Evolutionary conservation across 2,888 invertebrate genomes (phyloP).

Genomic region (Melieria omissa): DNA sequence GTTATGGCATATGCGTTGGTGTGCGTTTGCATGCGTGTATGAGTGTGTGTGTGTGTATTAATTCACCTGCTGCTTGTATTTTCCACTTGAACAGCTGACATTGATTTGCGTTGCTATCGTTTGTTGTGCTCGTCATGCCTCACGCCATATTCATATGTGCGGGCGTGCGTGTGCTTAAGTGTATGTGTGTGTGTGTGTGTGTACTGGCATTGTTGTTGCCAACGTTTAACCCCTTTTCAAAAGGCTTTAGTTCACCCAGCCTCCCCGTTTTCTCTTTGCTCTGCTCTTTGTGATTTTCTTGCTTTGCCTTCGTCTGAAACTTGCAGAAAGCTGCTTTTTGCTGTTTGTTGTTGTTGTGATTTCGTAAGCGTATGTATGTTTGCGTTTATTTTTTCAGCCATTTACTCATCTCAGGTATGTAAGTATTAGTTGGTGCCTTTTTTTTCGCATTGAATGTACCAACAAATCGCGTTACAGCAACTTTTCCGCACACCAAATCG

Average conservation of each 20-base stretch:
- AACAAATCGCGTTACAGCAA: too few species aligned
- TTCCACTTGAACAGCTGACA: background rate
- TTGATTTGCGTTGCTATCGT: background rate
- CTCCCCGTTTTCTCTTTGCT: background rate
- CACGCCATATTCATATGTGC: background rate
- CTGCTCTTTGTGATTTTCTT: background rate
- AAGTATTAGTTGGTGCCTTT: too few species aligned
- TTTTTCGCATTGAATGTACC: too few species aligned
- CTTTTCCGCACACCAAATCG: too few species aligned
- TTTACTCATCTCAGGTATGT: too few species aligned
- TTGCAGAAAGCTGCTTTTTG: background rate
- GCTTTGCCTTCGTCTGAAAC: background rate
- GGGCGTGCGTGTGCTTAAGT: background rate
- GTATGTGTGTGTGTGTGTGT: background rate
- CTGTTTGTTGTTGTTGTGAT: background rate
- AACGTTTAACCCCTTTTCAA: background rate
- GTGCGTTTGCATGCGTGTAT: conserved; percentile 1
- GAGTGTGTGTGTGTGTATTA: background rate
- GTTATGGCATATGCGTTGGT: background rate
- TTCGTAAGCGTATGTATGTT: too few species aligned
- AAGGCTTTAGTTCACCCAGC: background rate
- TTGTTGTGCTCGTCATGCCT: background rate
- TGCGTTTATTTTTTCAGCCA: too few species aligned
- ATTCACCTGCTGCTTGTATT: background rate
- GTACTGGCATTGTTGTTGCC: background rate